These are phyloP conservation scores for Oligia latruncula DNA, from an alignment of 2,888 invertebrate species.

Conservation along the genomic window DNA sequence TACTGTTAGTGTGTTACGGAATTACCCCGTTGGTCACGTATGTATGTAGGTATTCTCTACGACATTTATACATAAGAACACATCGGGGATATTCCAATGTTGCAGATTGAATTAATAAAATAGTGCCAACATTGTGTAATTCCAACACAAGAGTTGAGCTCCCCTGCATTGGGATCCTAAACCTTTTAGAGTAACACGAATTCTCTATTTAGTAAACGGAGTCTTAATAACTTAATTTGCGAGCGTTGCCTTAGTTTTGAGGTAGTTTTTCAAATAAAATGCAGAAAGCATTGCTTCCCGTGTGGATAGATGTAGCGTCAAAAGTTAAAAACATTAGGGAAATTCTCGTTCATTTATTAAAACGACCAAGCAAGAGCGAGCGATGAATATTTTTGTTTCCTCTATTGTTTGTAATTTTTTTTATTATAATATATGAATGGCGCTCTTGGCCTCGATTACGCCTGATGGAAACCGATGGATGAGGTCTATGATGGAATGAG, in stretches of 20 bases:
- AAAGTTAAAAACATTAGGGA: background rate
- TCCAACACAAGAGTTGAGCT: background rate
- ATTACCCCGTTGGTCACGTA: background rate
- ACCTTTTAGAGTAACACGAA: conserved; percentile 49
- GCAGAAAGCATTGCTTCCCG: conserved; percentile 3
- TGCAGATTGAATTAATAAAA: conserved; percentile 11
- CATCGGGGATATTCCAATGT: background rate
- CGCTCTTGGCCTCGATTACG: too few relatives aligned
- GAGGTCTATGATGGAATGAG: too few relatives aligned
- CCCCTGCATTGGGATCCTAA: conserved; percentile 9
- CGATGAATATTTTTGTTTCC: background rate
- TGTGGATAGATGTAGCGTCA: background rate
- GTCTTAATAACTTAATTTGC: conserved; percentile 41
- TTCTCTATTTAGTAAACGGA: conserved; percentile 40
- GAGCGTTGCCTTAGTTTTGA: background rate
- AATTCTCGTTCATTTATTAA: background rate
- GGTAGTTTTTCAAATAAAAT: conserved; percentile 21
- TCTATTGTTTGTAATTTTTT: too few relatives aligned
- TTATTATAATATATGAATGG: too few relatives aligned
- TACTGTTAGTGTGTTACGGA: background rate
- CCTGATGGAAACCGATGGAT: too few relatives aligned
- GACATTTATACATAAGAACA: background rate
- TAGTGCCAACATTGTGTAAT: background rate
- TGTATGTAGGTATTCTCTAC: background rate
- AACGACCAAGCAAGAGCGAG: background rate